A percentile compares a stretch with the other conserved stretches of the same genome.
Evolutionary conservation across 2,888 invertebrate species (phyloP).

Genomic region (Himalopsyche kuldschensis): DNA sequence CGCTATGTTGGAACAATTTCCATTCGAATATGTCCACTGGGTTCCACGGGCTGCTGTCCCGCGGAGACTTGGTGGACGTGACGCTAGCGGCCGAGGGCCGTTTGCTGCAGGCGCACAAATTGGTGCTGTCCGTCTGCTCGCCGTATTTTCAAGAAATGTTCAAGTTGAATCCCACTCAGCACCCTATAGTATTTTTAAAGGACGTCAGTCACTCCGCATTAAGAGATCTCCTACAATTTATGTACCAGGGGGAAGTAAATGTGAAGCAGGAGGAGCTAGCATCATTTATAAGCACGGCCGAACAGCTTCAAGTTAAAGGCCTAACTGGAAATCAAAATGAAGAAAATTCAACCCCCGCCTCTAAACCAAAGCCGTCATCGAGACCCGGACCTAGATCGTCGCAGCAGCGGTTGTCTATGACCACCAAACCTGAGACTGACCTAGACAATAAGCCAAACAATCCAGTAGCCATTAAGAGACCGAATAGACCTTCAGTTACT

Average conservation of each 20-base stretch:
- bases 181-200: conserved; percentile 71
- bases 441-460: conserved; percentile 66
- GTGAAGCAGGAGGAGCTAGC: conserved; percentile 73
- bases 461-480: conserved; percentile 65
- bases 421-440: conserved; percentile 63
- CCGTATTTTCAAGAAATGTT: conserved; percentile 75
- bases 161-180: conserved; percentile 69
- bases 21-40: conserved; percentile 72
- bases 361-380: conserved; percentile 58
- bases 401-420: conserved; percentile 66
- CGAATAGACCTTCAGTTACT: conserved; percentile 66
- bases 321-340: conserved; percentile 63
- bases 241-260: conserved; percentile 74
- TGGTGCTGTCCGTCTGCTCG: conserved; percentile 73
- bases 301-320: conserved; percentile 72
- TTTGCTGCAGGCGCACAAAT: conserved; percentile 70
- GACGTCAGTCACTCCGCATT: conserved; percentile 71
- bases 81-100: conserved; percentile 72
- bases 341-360: conserved; percentile 61
- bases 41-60: conserved; percentile 70
- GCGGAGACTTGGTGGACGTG: conserved; percentile 71
- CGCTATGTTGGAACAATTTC: conserved; percentile 77
- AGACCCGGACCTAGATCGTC: conserved; percentile 67
- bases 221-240: conserved; percentile 71
- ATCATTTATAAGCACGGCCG: conserved; percentile 72